Evolutionary conservation across 2,797 vertebrate species (phyloP).

Genomic region (Enteromius treurensis): DNA sequence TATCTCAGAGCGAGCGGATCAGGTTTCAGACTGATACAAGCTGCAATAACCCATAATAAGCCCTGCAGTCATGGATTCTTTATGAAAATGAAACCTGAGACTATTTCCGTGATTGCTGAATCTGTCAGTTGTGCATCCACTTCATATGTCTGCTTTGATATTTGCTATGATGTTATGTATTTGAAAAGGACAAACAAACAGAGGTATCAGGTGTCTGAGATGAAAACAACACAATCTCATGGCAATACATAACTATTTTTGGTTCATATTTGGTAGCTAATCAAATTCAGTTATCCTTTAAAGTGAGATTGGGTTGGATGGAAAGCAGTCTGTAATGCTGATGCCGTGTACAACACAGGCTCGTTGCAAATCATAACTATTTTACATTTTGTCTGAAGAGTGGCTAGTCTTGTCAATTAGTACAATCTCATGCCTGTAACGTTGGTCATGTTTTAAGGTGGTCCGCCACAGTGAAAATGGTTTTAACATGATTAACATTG

Average conservation of each 20-base stretch:
- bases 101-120: not conserved
- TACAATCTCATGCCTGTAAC: not conserved
- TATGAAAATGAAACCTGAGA: constrained; percentile 20
- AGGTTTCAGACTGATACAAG: constrained; percentile 1
- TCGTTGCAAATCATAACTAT: no score
- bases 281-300: not conserved
- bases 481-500: not conserved
- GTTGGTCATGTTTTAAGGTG: not conserved
- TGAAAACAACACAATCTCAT: not conserved
- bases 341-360: not conserved
- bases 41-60: constrained; percentile 1
- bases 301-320: not conserved
- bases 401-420: not conserved
- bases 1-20: constrained; percentile 9
- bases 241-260: not conserved
- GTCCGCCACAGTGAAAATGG: not conserved
- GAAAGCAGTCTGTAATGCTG: not conserved
- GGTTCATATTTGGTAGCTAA: not conserved
- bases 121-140: not conserved
- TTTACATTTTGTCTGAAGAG: not conserved
- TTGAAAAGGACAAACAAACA: not conserved
- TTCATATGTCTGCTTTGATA: not conserved
- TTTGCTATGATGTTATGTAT: not conserved
- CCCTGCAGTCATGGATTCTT: not conserved
- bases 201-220: not conserved